phyloP scores from a whole-genome alignment of 2,797 vertebrate species.

The Nannoperca obscura region DNA sequence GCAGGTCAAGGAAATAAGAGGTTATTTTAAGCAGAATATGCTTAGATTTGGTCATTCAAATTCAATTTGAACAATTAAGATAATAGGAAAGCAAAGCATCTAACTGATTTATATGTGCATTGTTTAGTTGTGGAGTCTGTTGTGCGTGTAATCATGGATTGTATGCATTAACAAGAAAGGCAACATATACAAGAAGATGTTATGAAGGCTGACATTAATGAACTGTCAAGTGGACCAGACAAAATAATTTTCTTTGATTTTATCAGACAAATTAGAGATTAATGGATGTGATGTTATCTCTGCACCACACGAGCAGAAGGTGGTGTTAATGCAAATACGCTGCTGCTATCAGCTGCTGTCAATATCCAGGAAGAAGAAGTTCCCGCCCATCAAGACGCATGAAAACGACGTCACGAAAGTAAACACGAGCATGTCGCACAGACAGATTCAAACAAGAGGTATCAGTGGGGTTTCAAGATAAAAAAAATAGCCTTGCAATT shows the following conservation, averaged over 20 bases:
- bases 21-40: background rate
- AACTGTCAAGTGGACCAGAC: background rate
- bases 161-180: background rate
- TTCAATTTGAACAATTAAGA: background rate
- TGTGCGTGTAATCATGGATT: background rate
- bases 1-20: too few species aligned
- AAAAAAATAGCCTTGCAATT: background rate
- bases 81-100: background rate
- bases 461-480: background rate
- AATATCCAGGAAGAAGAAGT: background rate
- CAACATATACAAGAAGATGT: background rate
- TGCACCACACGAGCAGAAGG: background rate
- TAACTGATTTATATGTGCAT: background rate
- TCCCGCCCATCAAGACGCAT: constrained; percentile 34
- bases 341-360: too few species aligned
- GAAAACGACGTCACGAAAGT: constrained; percentile 63
- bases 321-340: background rate
- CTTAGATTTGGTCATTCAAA: background rate
- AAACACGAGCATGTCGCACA: constrained; percentile 81
- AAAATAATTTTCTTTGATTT: background rate
- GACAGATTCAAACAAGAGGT: constrained; percentile 70
- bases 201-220: background rate
- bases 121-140: background rate
- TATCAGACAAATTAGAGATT: background rate
- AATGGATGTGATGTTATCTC: too few species aligned